Base-by-base conservation (phyloP, 2,113 vertebrate species). In the Empidonax alnorum region DNA sequence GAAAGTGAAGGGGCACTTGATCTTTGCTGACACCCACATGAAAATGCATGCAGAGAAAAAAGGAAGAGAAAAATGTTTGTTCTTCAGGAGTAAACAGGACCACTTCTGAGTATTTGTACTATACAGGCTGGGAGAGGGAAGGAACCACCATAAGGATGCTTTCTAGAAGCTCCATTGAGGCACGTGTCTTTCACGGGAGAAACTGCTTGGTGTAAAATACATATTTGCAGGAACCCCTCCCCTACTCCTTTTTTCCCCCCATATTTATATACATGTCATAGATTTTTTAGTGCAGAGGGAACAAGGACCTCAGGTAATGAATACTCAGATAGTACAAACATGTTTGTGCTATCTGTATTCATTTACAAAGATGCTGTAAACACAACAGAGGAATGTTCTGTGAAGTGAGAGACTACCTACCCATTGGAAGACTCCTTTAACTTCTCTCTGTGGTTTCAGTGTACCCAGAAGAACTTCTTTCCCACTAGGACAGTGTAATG, bases 241-340 rank as follows among this genome's bases (percentile, higher is more conserved):
- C 4, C 10, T 49, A 7, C 4, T 6, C 7, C 9, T 16, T 41
- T 72, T 30, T 82, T 63, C 59, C 14, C 21, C 11, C 39, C 6
- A 25, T 59, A 33, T 24, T 73, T 6, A 1, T 12, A 28, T n/a
- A 6, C 8, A 37, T 20, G 27, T 67, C 7, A 28, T 20, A 56
- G 35, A 55, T 92, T 77, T 50, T 73, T 52, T 59, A 27, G 21
- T 73, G 15, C 50, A 55, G 39, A 42, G 14, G 33, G 17, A 79
- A 12, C 5, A 83, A 63, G 13, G 16, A 41, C 1, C 0, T 44
- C 24, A 19, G 14, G 20, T 68, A 63, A 44, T 0, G 3, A 88
- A 53, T 24, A 53, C 16, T 65, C 2, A 2, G 16, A 17, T 62
- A 49, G 14, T 50, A 50, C 6, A 41, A 22, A 47, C 21, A 46